Conservation (phyloP, 2,888 invertebrate species). For the Eupsilia transversa region DNA sequence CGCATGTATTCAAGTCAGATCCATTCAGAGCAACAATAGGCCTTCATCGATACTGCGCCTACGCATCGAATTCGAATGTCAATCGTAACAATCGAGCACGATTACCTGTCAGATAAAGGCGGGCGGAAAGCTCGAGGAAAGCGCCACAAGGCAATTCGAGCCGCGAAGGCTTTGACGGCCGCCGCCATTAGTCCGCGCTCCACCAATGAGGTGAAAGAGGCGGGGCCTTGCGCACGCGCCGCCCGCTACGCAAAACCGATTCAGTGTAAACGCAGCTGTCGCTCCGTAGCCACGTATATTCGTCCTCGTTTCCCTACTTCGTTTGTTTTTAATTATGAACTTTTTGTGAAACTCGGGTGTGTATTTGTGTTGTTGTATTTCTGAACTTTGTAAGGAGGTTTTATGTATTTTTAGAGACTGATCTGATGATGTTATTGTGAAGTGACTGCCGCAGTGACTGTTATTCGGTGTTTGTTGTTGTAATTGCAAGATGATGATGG, state of each 20-base stretch:
- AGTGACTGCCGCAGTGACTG: slow-evolving; percentile 77
- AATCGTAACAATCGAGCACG: slow-evolving; percentile 76
- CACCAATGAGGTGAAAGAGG: slow-evolving; percentile 81
- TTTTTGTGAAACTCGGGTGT: slow-evolving; percentile 77
- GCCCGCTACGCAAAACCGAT: slow-evolving; percentile 76
- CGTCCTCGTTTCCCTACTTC: slow-evolving; percentile 65
- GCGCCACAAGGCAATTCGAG: slow-evolving; percentile 72
- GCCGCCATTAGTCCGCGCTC: slow-evolving; percentile 78
- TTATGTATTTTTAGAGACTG: slow-evolving; percentile 68
- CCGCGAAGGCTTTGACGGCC: slow-evolving; percentile 78
- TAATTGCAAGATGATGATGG: slow-evolving; percentile 86
- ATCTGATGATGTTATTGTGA: slow-evolving; percentile 81
- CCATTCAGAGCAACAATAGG: slow-evolving; percentile 75
- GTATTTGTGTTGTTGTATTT: slow-evolving; percentile 69
- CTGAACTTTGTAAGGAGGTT: slow-evolving; percentile 62
- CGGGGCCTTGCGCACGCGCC: slow-evolving; percentile 87
- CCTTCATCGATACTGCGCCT: slow-evolving; percentile 81
- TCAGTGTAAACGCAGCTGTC: slow-evolving; percentile 88
- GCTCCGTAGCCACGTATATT: slow-evolving; percentile 79
- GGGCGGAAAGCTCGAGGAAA: slow-evolving; percentile 85
- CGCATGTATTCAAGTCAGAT: slow-evolving; percentile 67
- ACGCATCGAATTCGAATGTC: slow-evolving; percentile 81
- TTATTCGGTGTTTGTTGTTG: slow-evolving; percentile 68
- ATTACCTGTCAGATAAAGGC: slow-evolving; percentile 85
- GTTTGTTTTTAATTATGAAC: slow-evolving; percentile 82